Percentiles rank a stretch among this genome's conserved stretches.
These are phyloP conservation scores for Lacanobia wlatinum DNA, from an alignment of 2,888 invertebrate genomes.

Conservation along the genomic window DNA sequence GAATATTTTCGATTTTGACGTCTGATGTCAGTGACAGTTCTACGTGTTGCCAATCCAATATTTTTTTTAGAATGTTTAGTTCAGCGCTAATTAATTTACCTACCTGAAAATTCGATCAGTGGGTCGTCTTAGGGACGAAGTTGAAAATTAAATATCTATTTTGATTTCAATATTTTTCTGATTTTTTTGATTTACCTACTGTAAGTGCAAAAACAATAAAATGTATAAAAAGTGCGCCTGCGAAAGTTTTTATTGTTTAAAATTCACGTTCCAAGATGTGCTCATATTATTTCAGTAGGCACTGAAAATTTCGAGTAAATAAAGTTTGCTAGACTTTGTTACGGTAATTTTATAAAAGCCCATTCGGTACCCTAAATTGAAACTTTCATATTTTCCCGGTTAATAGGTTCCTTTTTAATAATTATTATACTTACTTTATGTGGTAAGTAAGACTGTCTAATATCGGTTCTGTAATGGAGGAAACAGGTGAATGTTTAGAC, in stretches of 20 bases:
- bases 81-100: not conserved
- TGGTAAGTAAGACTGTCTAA: not conserved
- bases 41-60: constrained; percentile 17
- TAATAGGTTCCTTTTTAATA: not conserved
- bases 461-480: too few species aligned
- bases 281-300: constrained; percentile 29
- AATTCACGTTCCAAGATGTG: not conserved
- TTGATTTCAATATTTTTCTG: too few species aligned
- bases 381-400: not conserved
- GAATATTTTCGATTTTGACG: not conserved
- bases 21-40: constrained; percentile 1
- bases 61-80: not conserved
- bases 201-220: not conserved
- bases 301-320: not conserved
- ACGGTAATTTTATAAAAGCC: too few species aligned
- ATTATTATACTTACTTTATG: not conserved
- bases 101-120: too few species aligned
- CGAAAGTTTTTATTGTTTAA: too few species aligned
- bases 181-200: too few species aligned
- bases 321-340: not conserved
- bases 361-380: not conserved
- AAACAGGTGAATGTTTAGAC: not conserved
- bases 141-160: too few species aligned
- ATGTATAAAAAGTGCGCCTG: not conserved
- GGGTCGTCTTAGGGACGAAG: too few species aligned